These are phyloP conservation scores for Andinoacara biseriatus DNA, from an alignment of 2,113 vertebrate species.

Conservation along the genomic window DNA sequence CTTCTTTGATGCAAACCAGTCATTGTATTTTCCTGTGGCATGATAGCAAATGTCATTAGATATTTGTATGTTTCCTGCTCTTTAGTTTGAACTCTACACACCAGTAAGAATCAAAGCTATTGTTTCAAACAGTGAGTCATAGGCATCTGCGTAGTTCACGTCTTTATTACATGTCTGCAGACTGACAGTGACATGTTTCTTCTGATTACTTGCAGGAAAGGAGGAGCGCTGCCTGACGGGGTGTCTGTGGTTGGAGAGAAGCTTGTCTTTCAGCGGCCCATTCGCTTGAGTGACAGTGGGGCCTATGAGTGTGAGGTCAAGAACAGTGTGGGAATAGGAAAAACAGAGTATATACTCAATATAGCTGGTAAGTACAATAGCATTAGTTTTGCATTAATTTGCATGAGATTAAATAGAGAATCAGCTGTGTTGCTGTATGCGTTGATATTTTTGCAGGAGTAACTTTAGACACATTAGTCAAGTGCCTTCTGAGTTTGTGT, in stretches of 20 bases:
- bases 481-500: not conserved
- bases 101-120: constrained; percentile 1
- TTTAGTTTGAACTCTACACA: not conserved
- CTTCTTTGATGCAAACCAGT: constrained; percentile 22
- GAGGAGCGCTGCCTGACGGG: constrained; percentile 79
- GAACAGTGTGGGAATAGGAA: constrained; percentile 79
- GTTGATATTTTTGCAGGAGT: not conserved
- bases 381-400: not conserved
- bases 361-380: constrained; percentile 67
- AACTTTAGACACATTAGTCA: not conserved
- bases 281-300: constrained; percentile 81
- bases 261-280: constrained; percentile 79
- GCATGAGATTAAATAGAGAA: not conserved
- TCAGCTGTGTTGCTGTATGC: not conserved
- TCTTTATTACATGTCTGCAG: not conserved
- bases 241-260: constrained; percentile 70
- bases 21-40: constrained; percentile 6
- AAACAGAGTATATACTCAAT: constrained; percentile 64
- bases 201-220: constrained; percentile 75
- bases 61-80: constrained; percentile 1
- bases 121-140: constrained; percentile 36
- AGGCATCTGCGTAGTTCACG: not conserved
- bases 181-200: not conserved
- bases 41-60: not conserved
- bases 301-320: constrained; percentile 82